Percentiles rank a stretch among this genome's conserved stretches.
Conservation (phyloP, 2,797 vertebrate species). For the Pipistrellus pygmaeus region DNA sequence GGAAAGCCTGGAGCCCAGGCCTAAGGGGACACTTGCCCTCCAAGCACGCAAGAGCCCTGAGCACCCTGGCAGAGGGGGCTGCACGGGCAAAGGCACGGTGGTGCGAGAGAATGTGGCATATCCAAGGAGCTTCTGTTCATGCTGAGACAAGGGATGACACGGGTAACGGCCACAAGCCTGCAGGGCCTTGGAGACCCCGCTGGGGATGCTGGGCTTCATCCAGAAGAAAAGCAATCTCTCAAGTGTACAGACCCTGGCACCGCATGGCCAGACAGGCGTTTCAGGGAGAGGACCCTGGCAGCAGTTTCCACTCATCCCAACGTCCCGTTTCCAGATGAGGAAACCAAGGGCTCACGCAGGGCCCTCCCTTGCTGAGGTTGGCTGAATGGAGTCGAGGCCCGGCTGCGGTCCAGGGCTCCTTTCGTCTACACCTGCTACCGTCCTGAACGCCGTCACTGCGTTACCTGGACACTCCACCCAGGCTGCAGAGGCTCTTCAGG, state of each 20-base stretch:
- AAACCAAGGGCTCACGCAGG: not conserved
- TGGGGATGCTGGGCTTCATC: not conserved
- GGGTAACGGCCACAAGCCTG: not conserved
- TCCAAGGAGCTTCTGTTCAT: not conserved
- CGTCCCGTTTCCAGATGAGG: not conserved
- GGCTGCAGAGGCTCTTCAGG: not conserved
- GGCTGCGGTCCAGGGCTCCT: not conserved
- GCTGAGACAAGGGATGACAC: not conserved
- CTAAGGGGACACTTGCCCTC: not conserved
- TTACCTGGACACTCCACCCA: not conserved
- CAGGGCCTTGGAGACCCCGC: not conserved
- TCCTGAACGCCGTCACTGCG: not conserved
- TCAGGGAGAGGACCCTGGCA: not conserved
- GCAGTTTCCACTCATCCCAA: not conserved
- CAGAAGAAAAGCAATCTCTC: not conserved
- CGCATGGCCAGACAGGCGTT: not conserved
- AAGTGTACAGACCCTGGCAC: not conserved
- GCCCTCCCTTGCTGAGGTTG: not conserved
- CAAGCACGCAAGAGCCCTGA: not conserved
- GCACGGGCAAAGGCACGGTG: not conserved
- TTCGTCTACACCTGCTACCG: not conserved
- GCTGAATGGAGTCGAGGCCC: not conserved
- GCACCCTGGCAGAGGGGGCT: not conserved
- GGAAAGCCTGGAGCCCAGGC: not conserved
- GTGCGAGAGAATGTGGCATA: rapidly evolving